Conservation (phyloP, 2,888 invertebrate species). For the Adelphocoris suturalis region DNA sequence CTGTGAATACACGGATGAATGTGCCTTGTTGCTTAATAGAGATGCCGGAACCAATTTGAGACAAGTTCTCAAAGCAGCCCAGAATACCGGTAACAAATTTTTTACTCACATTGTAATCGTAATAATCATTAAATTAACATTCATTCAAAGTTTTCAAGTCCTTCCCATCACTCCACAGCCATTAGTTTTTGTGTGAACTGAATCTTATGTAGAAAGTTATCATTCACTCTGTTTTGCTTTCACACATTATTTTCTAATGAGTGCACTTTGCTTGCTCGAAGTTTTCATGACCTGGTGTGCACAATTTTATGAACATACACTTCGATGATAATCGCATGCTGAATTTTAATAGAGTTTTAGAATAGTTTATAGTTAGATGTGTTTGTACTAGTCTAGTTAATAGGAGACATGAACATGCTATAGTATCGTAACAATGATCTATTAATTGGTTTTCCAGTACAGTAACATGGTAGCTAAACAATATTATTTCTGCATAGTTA, state of each 20-base stretch:
- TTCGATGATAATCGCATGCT: not conserved
- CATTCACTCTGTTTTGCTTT: not conserved
- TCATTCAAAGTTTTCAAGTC: not conserved
- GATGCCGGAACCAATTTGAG: slow-evolving; percentile 76
- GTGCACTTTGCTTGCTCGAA: slow-evolving; percentile 19
- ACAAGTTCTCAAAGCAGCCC: slow-evolving; percentile 76
- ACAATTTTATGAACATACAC: not conserved
- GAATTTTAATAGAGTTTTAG: not conserved
- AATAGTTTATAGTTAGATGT: not conserved
- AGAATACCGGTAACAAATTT: slow-evolving; percentile 71
- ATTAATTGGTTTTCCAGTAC: too few relatives aligned
- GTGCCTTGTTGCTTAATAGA: slow-evolving; percentile 84
- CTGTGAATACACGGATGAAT: slow-evolving; percentile 86
- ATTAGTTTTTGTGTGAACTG: slow-evolving; percentile 13
- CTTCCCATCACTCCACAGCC: not conserved
- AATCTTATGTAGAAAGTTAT: not conserved
- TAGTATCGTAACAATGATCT: too few relatives aligned
- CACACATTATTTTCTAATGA: not conserved
- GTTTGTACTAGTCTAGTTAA: not conserved
- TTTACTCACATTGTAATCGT: not conserved
- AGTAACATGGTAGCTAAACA: too few relatives aligned
- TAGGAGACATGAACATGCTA: too few relatives aligned
- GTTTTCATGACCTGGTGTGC: not conserved
- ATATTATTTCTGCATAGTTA: too few relatives aligned
- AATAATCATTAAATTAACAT: not conserved